Conservation (phyloP, 1,140 invertebrate species). For the Drosophila seguyi region DNA sequence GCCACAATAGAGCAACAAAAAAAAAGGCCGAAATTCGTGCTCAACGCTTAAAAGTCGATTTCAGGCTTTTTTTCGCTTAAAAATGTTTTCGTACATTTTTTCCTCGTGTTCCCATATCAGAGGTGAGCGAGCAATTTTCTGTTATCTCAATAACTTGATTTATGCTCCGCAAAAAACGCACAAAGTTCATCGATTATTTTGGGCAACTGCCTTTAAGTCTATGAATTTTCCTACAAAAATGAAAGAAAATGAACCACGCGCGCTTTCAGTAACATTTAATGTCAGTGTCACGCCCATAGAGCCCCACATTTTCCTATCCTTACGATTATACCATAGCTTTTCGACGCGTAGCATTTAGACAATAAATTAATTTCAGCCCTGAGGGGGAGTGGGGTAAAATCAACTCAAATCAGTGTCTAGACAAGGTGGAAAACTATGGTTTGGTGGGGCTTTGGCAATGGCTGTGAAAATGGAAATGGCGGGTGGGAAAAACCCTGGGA, state of each 20-base stretch:
- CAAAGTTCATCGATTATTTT: slow-evolving; percentile 45
- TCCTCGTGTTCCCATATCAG: slow-evolving; percentile 15
- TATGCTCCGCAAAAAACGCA: slow-evolving; percentile 46
- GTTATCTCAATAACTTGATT: slow-evolving; percentile 76
- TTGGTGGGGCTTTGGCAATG: not conserved
- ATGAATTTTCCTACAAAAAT: slow-evolving; percentile 56
- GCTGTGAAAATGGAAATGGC: not conserved
- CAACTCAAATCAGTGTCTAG: slow-evolving; percentile 78
- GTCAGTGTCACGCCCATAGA: slow-evolving; percentile 61
- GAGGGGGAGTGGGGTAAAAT: slow-evolving; percentile 32
- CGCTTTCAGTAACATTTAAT: slow-evolving; percentile 72
- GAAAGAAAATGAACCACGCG: slow-evolving; percentile 59
- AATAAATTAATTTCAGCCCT: slow-evolving; percentile 75
- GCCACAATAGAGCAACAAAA: not conserved
- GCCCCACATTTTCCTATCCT: slow-evolving; percentile 2
- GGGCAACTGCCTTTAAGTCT: slow-evolving; percentile 30
- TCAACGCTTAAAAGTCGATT: slow-evolving; percentile 47
- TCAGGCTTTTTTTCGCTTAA: slow-evolving; percentile 8
- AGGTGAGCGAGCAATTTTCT: slow-evolving; percentile 54
- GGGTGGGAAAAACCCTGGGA: slow-evolving; percentile 6
- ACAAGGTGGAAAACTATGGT: slow-evolving; percentile 49
- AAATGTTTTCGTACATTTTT: slow-evolving; percentile 27
- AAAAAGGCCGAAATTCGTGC: slow-evolving; percentile 13
- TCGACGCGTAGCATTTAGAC: slow-evolving; percentile 47
- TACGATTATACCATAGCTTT: not conserved